Percentiles rank a stretch among this genome's conserved stretches.
Evolutionary conservation across 2,113 vertebrate species (phyloP).

Genomic region (Piaya cayana): DNA sequence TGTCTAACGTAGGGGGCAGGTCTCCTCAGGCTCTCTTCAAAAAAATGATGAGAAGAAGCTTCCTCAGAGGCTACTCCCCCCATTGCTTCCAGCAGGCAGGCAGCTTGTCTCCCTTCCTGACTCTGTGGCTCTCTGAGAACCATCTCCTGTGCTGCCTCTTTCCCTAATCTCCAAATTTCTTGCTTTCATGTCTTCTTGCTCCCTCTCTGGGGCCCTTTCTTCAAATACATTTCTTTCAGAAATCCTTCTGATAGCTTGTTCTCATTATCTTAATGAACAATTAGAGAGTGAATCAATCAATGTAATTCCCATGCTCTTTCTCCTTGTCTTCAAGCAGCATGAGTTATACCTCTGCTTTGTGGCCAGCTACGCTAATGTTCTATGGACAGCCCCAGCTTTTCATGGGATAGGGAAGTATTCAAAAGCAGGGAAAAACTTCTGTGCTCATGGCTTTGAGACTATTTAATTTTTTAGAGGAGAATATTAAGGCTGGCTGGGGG

Average conservation of each 20-base stretch:
- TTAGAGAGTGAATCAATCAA: background rate
- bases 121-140: background rate
- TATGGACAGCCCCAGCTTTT: background rate
- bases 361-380: background rate
- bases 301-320: background rate
- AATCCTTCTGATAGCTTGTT: slow-evolving; percentile 20
- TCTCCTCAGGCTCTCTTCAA: background rate
- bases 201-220: background rate
- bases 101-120: fast-evolving
- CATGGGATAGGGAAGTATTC: background rate
- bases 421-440: background rate
- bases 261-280: slow-evolving; percentile 35
- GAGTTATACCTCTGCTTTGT: background rate
- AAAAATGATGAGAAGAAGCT: background rate
- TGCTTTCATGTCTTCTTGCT: background rate
- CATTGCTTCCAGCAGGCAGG: fast-evolving
- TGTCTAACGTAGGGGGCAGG: fast-evolving
- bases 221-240: background rate
- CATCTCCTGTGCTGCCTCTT: background rate
- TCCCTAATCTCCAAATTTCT: background rate
- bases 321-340: background rate
- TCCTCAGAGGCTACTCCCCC: background rate
- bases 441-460: background rate
- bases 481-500: background rate
- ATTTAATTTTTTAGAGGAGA: background rate